Base-by-base conservation (phyloP, 2,113 vertebrate genomes). In the Chionomys nivalis region DNA sequence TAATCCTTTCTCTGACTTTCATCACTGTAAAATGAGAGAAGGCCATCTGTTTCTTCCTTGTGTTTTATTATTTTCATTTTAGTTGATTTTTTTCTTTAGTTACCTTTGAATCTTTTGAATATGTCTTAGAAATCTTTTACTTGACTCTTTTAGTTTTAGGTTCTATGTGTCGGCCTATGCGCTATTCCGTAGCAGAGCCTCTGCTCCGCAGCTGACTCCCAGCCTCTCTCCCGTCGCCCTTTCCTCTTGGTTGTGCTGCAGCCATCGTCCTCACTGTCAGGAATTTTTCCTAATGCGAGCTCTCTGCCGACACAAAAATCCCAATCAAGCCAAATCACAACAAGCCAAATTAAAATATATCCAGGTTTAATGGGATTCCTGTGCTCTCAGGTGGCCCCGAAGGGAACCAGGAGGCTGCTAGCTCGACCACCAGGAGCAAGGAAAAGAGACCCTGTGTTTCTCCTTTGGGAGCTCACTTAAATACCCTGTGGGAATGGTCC, bases 71-170 rank as follows among this genome's bases (percentile, higher is more conserved):
- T 66, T 73, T 55, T 47, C 9, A 21, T 89, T 93, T 49, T 86
- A 77, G 65, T 70, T 82, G 52, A 61, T 16, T 61, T 91, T 76
- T 26, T 52, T 95, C 89, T 52, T 81, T 96, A 28, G 36, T 86
- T 82, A 77, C 70, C n/a, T 42, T 88, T 73, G 58, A 75, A 89
- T 52, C 61, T 73, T 89, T 91, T 73, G 21, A 85, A 33, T 91
- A 65, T 91, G 75, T 21, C 16, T 93, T 88, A 31, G 39, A 55
- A 23, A 23, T 47, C 23, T 83, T 63, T 58, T 36, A 52, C 47
- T 94, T 94, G 79, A 42, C 21, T 77, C 85, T 86, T 72, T 76
- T 61, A 33, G 72, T 89, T 79, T 91, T 63, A n/a, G 49, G 70
- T 58, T 58, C 65, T n/a, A 4, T 63, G 42, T 78, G 58, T 44